A percentile compares a stretch with the other conserved stretches of the same genome.
phyloP scores from a whole-genome alignment of 2,888 invertebrate species.

The Troides helena region DNA sequence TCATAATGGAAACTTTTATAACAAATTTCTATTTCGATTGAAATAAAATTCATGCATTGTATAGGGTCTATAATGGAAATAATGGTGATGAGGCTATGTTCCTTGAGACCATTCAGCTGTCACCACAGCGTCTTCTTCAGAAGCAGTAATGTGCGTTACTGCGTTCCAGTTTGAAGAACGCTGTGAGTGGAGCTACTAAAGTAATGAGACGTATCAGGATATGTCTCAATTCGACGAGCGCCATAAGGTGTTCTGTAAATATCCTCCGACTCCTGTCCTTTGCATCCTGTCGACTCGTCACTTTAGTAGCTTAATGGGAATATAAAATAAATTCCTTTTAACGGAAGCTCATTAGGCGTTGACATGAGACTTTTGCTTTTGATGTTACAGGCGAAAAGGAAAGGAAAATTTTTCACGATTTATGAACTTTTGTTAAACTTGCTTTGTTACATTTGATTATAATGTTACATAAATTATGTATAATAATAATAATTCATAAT shows the following conservation, averaged over 20 bases:
- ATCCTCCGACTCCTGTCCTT: no score
- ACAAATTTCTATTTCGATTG: not conserved
- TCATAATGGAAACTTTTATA: not conserved
- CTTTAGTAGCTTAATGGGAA: not conserved
- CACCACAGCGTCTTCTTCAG: no score
- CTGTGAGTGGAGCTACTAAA: no score
- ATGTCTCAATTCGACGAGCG: not conserved
- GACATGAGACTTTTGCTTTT: constrained; percentile 18
- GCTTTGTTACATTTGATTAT: not conserved
- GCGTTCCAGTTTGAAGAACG: no score
- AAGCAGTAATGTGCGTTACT: no score
- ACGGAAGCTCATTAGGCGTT: constrained; percentile 7
- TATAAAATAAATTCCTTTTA: not conserved
- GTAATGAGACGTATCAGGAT: no score
- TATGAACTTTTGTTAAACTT: not conserved
- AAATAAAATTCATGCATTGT: not conserved
- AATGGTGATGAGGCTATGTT: no score
- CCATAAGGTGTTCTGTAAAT: no score
- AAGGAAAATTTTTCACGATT: not conserved
- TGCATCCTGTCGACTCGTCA: no score
- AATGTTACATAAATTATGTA: not conserved
- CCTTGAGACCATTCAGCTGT: no score
- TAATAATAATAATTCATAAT: not conserved
- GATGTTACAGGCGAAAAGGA: not conserved
- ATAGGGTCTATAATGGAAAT: not conserved